phyloP scores from a whole-genome alignment of 2,113 vertebrate species.

The Cottus gobio region DNA sequence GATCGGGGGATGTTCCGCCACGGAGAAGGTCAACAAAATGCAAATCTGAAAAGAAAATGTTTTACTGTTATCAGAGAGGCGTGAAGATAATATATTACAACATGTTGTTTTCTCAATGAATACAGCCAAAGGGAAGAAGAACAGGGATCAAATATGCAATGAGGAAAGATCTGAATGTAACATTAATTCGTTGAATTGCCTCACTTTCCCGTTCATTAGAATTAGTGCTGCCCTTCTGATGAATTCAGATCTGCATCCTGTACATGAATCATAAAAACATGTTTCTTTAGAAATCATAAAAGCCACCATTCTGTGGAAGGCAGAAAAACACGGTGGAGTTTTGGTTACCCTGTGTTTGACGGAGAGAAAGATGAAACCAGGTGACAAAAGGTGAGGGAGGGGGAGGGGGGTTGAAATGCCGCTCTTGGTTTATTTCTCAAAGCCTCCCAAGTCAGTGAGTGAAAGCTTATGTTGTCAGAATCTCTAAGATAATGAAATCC shows the following conservation, averaged over 20 bases:
- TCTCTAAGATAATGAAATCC: constrained; percentile 6
- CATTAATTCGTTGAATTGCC: background rate
- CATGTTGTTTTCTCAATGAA: background rate
- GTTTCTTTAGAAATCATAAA: background rate
- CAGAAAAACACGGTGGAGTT: constrained; percentile 5
- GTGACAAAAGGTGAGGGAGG: constrained; percentile 3
- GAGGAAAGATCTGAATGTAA: background rate
- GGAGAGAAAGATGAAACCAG: background rate
- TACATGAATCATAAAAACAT: background rate
- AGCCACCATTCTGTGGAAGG: background rate
- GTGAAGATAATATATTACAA: background rate
- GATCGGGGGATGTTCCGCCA: background rate
- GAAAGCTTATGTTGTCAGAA: constrained; percentile 1
- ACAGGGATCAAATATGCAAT: background rate
- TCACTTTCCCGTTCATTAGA: background rate
- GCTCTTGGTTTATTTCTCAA: background rate
- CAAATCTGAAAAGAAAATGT: background rate
- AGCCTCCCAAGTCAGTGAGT: background rate
- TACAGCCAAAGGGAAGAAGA: constrained; percentile 2
- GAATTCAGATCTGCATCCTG: background rate
- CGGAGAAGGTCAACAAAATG: background rate
- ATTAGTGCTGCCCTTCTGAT: background rate
- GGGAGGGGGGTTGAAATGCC: background rate
- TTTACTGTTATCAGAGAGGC: background rate
- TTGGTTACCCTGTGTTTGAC: background rate